These are phyloP conservation scores for Epinephelus coioides DNA, from an alignment of 2,797 vertebrate species.

Conservation along the genomic window DNA sequence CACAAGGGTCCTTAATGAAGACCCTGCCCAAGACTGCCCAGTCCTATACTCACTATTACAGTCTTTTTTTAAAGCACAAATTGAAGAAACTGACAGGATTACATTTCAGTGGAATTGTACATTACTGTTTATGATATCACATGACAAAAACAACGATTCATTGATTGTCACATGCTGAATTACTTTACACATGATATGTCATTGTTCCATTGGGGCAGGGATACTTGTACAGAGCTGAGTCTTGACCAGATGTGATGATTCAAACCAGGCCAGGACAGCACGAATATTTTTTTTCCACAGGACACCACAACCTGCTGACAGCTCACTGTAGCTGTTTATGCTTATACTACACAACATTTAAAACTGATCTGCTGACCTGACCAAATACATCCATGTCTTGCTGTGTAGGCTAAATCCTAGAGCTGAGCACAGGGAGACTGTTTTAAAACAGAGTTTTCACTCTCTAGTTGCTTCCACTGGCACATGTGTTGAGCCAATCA, in stretches of 20 bases:
- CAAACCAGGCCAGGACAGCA: background rate
- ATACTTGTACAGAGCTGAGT: background rate
- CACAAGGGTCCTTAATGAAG: no score
- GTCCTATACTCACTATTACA: no score
- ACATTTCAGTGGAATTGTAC: no score
- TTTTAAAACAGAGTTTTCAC: background rate
- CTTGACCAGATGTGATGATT: background rate
- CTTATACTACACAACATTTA: background rate
- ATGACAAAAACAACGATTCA: no score
- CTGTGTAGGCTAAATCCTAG: background rate
- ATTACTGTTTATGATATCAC: no score
- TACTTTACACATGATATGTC: background rate
- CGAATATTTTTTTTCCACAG: background rate
- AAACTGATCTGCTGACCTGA: background rate
- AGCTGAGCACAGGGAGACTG: background rate
- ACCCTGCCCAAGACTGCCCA: no score
- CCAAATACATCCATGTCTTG: background rate
- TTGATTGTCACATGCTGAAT: constrained; percentile 5
- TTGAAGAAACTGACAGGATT: no score
- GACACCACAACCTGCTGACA: background rate
- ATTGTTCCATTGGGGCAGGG: no score
- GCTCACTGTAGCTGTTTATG: background rate
- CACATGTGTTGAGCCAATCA: background rate
- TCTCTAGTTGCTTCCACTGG: background rate
- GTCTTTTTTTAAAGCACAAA: no score